Base-by-base conservation (phyloP, 2,797 vertebrate species). In the Choloepus didactylus region DNA sequence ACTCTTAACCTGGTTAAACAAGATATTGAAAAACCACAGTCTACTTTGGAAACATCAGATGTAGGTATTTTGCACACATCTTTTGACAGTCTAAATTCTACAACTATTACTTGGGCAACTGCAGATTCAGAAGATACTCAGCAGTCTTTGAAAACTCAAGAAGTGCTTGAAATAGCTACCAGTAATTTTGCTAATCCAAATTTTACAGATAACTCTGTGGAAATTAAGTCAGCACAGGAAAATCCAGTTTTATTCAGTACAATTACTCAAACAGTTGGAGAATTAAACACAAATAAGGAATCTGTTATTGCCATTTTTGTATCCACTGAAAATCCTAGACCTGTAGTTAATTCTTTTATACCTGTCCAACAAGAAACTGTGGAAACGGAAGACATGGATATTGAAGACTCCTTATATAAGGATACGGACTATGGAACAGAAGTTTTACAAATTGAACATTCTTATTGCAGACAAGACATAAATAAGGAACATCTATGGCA, bases 401-500 rank as follows among this genome's bases (percentile, higher is more conserved):
- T 66, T 75, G 97, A 97, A 79, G 86, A 94, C 21, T 89, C 94
- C 73, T 76, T 96, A 3, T 95, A 54, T 18, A 96, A 96, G 23
- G 98, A 98, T 82, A 82, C 96, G 18, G 93, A 97, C 75, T 96
- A 94, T 2, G 83, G 97, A 91, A 98, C 69, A 67, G 97, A 98
- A 92, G 86, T 98, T 56, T 89, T 98, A 79, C 98, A 98, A 79
- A 98, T 95, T 11, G 99, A 99, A 85, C 99, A 99, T 98, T 99
- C 99, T 0, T 99, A 99, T 97, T 99, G 98, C 96, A 98, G 98
- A 91, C 98, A 98, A 87, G 98, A 99, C 95, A 93, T 97, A 35
- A 98, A 99, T 97, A 98, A 97, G 96, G 98, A 99, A 87, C 98
- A 98, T 94, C 98, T 99, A 31, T 99, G 99, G 99, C 98, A 98